Conservation (phyloP, 2,888 invertebrate species). For the Conus canariensis region DNA sequence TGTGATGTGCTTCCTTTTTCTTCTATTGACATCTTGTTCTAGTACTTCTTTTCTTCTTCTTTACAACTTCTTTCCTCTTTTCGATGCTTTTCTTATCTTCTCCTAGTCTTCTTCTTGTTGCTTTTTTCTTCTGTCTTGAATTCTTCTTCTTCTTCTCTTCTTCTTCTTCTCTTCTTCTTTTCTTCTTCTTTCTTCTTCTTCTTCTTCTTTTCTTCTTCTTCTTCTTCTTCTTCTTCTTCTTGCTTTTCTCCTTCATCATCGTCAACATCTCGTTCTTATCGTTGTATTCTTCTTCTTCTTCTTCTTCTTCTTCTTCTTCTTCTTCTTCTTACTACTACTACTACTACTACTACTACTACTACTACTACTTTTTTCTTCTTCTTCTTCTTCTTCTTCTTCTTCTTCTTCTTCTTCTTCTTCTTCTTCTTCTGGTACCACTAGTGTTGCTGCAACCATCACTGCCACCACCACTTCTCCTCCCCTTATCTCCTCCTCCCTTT, state of each 20-base stretch:
- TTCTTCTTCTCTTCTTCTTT: not conserved
- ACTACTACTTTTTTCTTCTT: too few species aligned
- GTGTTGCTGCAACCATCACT: too few species aligned
- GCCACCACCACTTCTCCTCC: too few species aligned
- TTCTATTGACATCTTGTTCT: not conserved
- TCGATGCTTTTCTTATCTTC: not conserved
- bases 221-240: not conserved
- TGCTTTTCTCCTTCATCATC: not conserved
- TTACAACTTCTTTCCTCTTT: not conserved
- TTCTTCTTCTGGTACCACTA: too few species aligned
- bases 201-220: not conserved
- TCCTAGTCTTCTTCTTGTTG: not conserved
- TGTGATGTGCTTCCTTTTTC: not conserved
- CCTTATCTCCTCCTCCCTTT: too few species aligned
- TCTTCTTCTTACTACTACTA: too few species aligned
- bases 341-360: too few species aligned
- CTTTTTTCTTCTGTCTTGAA: not conserved
- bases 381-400: too few species aligned
- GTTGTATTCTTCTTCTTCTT: too few species aligned
- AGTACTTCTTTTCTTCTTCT: not conserved
- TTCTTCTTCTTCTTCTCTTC: not conserved
- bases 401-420: too few species aligned
- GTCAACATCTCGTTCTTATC: too few species aligned
- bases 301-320: too few species aligned
- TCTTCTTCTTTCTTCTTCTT: not conserved